Evolutionary conservation across 2,797 vertebrate genomes (phyloP).

Genomic region (Microctenopoma lineatum): DNA sequence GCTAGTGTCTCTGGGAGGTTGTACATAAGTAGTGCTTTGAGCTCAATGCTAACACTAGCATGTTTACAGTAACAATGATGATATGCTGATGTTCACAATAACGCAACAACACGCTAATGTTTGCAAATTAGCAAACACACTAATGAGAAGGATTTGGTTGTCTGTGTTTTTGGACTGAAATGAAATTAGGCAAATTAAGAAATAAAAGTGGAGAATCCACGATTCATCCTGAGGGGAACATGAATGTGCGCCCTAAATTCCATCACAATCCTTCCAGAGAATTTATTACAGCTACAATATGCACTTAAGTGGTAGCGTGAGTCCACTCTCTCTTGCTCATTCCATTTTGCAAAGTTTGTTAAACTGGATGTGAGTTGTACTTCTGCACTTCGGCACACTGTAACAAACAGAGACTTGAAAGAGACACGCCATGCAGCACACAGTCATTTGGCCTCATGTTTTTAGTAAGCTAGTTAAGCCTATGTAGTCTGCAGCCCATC

Average conservation of each 20-base stretch:
- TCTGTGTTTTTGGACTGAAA: not conserved
- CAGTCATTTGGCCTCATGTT: conserved; percentile 21
- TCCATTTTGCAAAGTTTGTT: too few species aligned
- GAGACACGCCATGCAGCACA: conserved; percentile 11
- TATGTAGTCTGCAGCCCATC: conserved; percentile 10
- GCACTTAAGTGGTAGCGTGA: not conserved
- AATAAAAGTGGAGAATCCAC: not conserved
- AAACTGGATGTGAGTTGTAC: not conserved
- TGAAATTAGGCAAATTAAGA: not conserved
- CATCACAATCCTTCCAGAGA: not conserved
- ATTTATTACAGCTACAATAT: not conserved
- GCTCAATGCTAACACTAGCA: conserved; percentile 5
- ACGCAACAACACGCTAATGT: not conserved
- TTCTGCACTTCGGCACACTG: not conserved
- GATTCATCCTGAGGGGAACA: not conserved
- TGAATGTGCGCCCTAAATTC: not conserved
- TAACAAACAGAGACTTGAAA: conserved; percentile 23
- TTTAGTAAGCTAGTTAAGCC: conserved; percentile 28
- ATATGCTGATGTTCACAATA: conserved; percentile 13
- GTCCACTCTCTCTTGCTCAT: too few species aligned
- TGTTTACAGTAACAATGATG: not conserved
- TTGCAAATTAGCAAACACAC: conserved; percentile 3
- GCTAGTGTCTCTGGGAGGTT: not conserved
- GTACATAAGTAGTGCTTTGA: not conserved
- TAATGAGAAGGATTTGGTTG: conserved; percentile 3